Conservation (phyloP, 2,113 vertebrate species). For the Hippocampus abdominalis region DNA sequence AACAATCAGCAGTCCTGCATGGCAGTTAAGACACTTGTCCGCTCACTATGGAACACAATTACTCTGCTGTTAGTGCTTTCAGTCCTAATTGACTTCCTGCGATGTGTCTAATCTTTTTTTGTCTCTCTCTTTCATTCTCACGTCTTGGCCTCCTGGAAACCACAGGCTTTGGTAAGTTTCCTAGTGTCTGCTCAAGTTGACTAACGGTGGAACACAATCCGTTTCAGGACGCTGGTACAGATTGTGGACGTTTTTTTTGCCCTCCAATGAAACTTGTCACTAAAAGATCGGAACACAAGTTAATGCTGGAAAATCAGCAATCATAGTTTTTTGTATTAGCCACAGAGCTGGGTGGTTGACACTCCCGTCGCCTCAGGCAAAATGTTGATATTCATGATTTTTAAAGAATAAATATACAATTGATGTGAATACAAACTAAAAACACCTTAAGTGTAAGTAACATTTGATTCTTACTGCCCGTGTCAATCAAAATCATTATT, state of each 20-base stretch:
- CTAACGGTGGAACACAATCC: neutral
- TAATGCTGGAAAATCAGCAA: neutral
- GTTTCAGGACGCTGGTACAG: neutral
- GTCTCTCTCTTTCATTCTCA: constrained; percentile 38
- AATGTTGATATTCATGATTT: too few species aligned
- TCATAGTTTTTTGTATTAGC: neutral
- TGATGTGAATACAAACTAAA: too few species aligned
- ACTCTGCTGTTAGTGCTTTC: constrained; percentile 54
- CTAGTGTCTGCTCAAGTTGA: neutral
- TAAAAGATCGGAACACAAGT: neutral
- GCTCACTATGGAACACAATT: constrained; percentile 50
- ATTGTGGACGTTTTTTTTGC: neutral
- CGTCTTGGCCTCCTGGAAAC: constrained; percentile 34
- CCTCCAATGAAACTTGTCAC: too few species aligned
- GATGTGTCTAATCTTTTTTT: constrained; percentile 46
- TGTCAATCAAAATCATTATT: too few species aligned
- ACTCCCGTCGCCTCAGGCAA: too few species aligned
- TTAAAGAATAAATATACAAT: too few species aligned
- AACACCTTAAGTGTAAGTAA: too few species aligned
- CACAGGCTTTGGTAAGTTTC: constrained; percentile 71
- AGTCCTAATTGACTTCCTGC: constrained; percentile 16
- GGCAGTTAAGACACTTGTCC: constrained; percentile 62
- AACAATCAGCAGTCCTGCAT: constrained; percentile 70
- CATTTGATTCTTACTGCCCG: too few species aligned
- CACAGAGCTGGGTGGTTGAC: neutral